phyloP scores from a whole-genome alignment of 2,797 vertebrate genomes.

The Syndactyla subalaris region DNA sequence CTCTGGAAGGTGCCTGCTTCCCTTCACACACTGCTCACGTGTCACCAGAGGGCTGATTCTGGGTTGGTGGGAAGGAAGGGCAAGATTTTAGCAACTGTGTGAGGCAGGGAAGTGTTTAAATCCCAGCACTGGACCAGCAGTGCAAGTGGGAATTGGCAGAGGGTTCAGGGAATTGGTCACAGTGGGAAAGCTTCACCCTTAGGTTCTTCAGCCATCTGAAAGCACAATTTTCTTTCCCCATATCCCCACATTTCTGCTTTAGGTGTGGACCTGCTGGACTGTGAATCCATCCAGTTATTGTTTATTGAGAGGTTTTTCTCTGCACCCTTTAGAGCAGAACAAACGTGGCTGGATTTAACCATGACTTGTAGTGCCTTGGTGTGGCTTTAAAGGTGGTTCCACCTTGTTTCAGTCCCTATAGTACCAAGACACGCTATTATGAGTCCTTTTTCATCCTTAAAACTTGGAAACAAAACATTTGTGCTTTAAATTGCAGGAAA shows the following conservation, averaged over 20 bases:
- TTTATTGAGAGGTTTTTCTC: not conserved
- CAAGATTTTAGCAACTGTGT: accelerated
- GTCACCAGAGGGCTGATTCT: not conserved
- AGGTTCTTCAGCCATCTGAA: not conserved
- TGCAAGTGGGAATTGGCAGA: not conserved
- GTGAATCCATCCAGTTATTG: accelerated
- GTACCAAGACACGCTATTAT: accelerated
- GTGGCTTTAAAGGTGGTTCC: not conserved
- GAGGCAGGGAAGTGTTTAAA: not conserved
- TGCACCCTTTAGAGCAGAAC: not conserved
- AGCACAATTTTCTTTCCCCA: not conserved
- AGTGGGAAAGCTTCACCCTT: not conserved
- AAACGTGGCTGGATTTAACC: not conserved
- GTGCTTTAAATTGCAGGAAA: conserved; percentile 82
- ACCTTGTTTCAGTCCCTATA: not conserved
- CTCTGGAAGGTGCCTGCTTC: conserved; percentile 90
- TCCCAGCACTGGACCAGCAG: not conserved
- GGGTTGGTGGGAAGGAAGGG: not conserved
- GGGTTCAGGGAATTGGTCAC: not conserved
- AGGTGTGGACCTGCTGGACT: not conserved
- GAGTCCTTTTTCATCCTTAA: not conserved
- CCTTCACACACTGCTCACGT: accelerated
- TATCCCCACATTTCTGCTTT: not conserved
- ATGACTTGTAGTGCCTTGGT: no score
- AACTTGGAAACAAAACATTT: not conserved